Evolutionary conservation across 2,888 invertebrate species (phyloP).

Genomic region (Synanthedon tipuliformis): DNA sequence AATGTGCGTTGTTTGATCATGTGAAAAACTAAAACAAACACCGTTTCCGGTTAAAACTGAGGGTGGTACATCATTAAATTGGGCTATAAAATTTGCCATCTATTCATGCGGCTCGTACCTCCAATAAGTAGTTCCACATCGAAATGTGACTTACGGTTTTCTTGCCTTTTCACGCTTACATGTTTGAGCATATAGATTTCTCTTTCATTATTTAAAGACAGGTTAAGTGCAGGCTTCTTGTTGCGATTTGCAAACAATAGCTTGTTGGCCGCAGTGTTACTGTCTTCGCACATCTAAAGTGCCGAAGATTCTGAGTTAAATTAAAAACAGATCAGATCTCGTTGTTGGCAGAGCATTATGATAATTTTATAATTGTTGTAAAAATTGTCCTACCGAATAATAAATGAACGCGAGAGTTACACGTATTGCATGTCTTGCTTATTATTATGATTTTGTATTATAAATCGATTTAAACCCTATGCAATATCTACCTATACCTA

Average conservation of each 20-base stretch:
- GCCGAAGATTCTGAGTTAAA: conserved; percentile 48
- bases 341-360: too few species aligned
- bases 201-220: conserved; percentile 15
- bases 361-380: too few species aligned
- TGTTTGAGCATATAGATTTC: background rate
- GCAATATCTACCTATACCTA: too few species aligned
- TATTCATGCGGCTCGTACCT: conserved; percentile 17
- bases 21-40: conserved; percentile 28
- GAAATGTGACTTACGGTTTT: conserved; percentile 14
- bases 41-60: conserved; percentile 19
- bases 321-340: conserved; percentile 28
- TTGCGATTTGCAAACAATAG: conserved; percentile 67
- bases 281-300: conserved; percentile 44
- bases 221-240: conserved; percentile 40
- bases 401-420: too few species aligned
- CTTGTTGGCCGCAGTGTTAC: conserved; percentile 55
- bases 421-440: too few species aligned
- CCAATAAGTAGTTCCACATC: conserved; percentile 17
- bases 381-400: too few species aligned
- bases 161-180: conserved; percentile 13
- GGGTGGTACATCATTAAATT: conserved; percentile 30
- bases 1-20: conserved; percentile 26
- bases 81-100: conserved; percentile 33
- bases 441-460: too few species aligned
- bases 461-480: too few species aligned